Percentiles rank a stretch among this genome's conserved stretches.
These are phyloP conservation scores for Fundulus diaphanus DNA, from an alignment of 2,797 vertebrate species.

Conservation along the genomic window DNA sequence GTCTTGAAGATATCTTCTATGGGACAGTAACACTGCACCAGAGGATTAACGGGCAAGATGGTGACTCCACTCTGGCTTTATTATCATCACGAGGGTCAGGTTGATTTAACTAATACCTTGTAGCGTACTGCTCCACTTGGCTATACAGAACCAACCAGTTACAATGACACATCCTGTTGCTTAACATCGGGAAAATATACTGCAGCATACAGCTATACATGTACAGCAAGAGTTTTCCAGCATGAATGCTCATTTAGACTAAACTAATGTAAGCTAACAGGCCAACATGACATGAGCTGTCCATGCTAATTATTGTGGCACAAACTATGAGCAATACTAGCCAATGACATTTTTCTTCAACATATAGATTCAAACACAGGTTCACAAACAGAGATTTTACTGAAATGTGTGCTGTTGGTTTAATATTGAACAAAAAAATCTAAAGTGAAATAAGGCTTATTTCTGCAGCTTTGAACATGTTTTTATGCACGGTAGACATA, in stretches of 20 bases:
- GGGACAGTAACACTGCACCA: conserved; percentile 43
- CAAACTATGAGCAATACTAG: neutral
- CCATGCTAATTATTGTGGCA: neutral
- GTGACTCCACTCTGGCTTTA: conserved; percentile 62
- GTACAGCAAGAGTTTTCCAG: neutral
- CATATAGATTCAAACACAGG: neutral
- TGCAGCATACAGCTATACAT: conserved; percentile 10
- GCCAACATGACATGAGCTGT: neutral
- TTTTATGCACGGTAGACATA: neutral
- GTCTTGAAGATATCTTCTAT: conserved; percentile 41
- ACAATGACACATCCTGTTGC: conserved; percentile 11
- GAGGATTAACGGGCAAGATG: conserved; percentile 67
- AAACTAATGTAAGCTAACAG: neutral
- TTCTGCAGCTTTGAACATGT: neutral
- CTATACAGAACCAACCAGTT: conserved; percentile 14
- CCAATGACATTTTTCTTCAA: neutral
- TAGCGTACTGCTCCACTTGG: conserved; percentile 36
- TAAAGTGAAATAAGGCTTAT: neutral
- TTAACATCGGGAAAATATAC: neutral
- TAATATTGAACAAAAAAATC: neutral
- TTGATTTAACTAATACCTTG: conserved; percentile 67
- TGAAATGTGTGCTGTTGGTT: neutral
- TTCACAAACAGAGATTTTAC: neutral
- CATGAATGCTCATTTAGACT: neutral
- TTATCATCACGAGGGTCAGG: conserved; percentile 71